A percentile compares a stretch with the other conserved stretches of the same genome.
Evolutionary conservation across 1,140 invertebrate species (phyloP).

Genomic region (Scaptomyza pallida): DNA sequence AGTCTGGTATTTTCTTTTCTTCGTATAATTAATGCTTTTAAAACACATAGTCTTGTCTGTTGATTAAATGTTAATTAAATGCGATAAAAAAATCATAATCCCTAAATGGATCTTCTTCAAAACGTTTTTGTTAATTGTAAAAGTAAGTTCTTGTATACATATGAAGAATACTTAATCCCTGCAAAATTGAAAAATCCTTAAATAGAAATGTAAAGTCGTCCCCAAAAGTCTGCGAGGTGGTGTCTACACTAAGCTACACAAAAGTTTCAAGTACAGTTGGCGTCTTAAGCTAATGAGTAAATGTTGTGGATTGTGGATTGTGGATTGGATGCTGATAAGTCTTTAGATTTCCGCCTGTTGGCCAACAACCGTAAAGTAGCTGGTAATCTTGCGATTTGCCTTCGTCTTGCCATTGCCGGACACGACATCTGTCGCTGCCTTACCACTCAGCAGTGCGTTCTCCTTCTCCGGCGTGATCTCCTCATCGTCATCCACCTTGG

Average conservation of each 20-base stretch:
- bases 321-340: conserved; percentile 65
- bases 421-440: conserved; percentile 19
- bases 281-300: conserved; percentile 72
- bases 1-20: conserved; percentile 49
- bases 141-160: conserved; percentile 43
- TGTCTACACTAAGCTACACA: conserved; percentile 48
- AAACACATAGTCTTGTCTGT: conserved; percentile 72
- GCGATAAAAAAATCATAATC: conserved; percentile 26
- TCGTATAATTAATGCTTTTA: conserved; percentile 69
- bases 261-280: conserved; percentile 67
- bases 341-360: conserved; percentile 78
- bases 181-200: conserved; percentile 63
- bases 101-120: conserved; percentile 6
- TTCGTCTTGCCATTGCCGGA: conserved; percentile 56
- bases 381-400: conserved; percentile 72
- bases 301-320: conserved; percentile 47
- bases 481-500: conserved; percentile 43
- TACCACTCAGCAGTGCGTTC: conserved; percentile 59
- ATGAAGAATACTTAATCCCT: conserved; percentile 76
- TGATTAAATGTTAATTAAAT: conserved; percentile 45
- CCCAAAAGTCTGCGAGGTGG: conserved; percentile 63
- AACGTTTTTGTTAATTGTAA: conserved; percentile 28
- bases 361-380: conserved; percentile 78
- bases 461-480: conserved; percentile 69
- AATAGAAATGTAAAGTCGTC: conserved; percentile 38